Evolutionary conservation across 2,797 vertebrate species (phyloP), one percentile per base, ranked within the genome.

Genomic region (Neopelma chrysocephalum): DNA sequence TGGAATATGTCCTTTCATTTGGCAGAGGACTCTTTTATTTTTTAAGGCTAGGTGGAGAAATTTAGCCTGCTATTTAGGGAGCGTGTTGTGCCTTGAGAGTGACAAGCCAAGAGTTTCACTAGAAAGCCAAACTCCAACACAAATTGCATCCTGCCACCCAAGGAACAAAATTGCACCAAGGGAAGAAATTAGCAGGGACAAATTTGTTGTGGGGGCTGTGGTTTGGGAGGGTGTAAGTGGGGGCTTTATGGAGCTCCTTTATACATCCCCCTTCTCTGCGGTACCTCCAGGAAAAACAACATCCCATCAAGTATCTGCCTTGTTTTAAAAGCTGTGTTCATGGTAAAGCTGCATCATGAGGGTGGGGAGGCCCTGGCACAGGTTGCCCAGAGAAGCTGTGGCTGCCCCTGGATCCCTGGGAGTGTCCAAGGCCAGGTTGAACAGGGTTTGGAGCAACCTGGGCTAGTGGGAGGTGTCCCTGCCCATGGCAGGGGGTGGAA

Each of bases 41-140:
- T 94, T 92, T 70, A 36, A 78, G 92, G 82, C 92, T 93, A 96
- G 95, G 96, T 96, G 95, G 93, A 70, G 96, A 95, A 96, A 94
- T 92, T 54, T 78, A 96, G 95, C 92, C 96, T 96, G 96, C 96
- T 96, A 95, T 96, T 96, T 94, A 96, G 75, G 87, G 95, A 94
- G 87, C 43, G 5, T 95, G 93, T 93, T 92, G 94, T 92, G 94
- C 87, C 92, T 94, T 47, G 69, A 66, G 94, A 95, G 83, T 90
- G 96, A 95, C 92, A 84, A 96, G 96, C 95, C 96, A 96, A 95
- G 93, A 95, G 86, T 12, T 75, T 76, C 95, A 19, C 93, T 93
- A 17, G 81, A 82, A 80, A 96, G 95, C 93, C 96, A 93, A 96
- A 72, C 88, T 84, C 82, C 10, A 75, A 87, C 94, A 87, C 92